Conservation (phyloP, 1,140 invertebrate genomes). For the Protaetia brevitarsis region DNA sequence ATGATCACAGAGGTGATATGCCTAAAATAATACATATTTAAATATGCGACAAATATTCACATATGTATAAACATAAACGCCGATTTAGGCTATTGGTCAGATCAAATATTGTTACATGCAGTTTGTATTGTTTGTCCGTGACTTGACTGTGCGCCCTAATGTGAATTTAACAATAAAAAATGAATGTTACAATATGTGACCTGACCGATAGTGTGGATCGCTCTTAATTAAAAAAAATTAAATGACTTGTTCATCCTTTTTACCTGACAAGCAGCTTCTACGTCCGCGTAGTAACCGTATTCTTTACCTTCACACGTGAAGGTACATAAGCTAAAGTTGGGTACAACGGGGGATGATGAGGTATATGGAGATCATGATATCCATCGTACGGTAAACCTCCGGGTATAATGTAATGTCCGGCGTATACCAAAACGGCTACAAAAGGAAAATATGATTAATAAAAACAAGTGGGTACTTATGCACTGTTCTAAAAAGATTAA, state of each 20-base stretch:
- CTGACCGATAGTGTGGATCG: too few relatives aligned
- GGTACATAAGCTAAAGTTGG: conserved; percentile 50
- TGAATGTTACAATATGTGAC: too few relatives aligned
- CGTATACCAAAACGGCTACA: conserved; percentile 25
- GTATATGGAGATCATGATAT: conserved; percentile 56
- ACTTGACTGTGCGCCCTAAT: too few relatives aligned
- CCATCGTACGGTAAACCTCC: conserved; percentile 49
- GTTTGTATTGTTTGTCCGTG: too few relatives aligned
- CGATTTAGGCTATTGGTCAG: too few relatives aligned
- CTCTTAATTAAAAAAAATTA: too few relatives aligned
- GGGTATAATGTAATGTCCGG: conserved; percentile 37
- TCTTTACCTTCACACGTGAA: conserved; percentile 51
- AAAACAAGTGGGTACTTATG: not conserved
- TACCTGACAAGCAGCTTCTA: conserved; percentile 55
- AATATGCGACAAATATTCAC: too few relatives aligned
- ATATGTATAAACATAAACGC: too few relatives aligned
- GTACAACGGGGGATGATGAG: conserved; percentile 54
- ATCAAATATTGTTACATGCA: too few relatives aligned
- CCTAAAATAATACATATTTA: conserved; percentile 38
- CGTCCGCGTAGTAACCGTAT: conserved; percentile 55
- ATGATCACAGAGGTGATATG: conserved; percentile 39
- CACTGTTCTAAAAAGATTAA: not conserved
- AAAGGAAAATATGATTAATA: conserved; percentile 22
- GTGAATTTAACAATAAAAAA: too few relatives aligned
- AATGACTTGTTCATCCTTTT: conserved; percentile 14